phyloP scores from a whole-genome alignment of 2,797 vertebrate genomes.

The Rhinella marina region DNA sequence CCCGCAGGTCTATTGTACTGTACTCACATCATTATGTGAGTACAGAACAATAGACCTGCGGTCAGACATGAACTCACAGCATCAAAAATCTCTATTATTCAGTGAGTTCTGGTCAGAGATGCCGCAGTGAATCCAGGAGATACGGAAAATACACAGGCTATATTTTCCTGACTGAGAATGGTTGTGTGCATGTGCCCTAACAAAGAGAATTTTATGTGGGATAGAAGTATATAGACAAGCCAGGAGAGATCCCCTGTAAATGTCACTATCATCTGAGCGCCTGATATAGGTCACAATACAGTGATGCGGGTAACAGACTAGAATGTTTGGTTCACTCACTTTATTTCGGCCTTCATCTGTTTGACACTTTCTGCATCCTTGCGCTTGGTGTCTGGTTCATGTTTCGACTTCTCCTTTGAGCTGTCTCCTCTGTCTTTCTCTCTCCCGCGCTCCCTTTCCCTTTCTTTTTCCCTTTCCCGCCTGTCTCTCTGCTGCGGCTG shows the following conservation, averaged over 20 bases:
- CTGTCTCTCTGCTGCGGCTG: conserved; percentile 77
- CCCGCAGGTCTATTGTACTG: no score
- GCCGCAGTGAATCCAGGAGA: no score
- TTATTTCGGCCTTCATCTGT: conserved; percentile 88
- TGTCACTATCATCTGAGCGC: no score
- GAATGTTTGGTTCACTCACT: conserved; percentile 76
- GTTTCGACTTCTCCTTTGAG: conserved; percentile 79
- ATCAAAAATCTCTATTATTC: no score
- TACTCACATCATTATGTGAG: no score
- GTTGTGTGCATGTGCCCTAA: no score
- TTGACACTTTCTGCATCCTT: conserved; percentile 95
- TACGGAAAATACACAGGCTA: no score
- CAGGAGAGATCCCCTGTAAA: not conserved
- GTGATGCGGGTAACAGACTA: not conserved
- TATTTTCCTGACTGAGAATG: no score
- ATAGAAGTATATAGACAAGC: not conserved
- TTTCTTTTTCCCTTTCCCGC: conserved; percentile 74
- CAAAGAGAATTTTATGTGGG: no score
- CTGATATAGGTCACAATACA: not conserved
- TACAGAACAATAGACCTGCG: no score
- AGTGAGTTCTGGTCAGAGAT: no score
- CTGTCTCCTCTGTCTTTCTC: conserved; percentile 81
- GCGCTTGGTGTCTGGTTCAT: conserved; percentile 81
- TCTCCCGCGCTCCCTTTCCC: conserved; percentile 86
- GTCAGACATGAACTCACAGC: no score